These are phyloP conservation scores for Elegia similella DNA, from an alignment of 2,888 invertebrate species.

Conservation along the genomic window DNA sequence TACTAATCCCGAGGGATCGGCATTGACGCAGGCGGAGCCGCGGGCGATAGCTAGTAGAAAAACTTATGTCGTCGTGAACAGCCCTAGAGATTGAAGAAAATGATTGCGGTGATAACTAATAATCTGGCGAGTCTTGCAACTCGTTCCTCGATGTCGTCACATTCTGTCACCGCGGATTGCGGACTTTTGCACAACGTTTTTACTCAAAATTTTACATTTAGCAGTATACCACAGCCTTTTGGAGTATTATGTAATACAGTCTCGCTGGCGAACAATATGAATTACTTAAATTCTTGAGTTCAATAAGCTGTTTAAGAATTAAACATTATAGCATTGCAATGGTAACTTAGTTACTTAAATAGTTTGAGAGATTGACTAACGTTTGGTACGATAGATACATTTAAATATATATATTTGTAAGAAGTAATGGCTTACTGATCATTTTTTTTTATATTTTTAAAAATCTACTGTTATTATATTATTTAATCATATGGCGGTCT, in stretches of 20 bases:
- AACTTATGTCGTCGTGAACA: slow-evolving; percentile 21
- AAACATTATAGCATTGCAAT: not conserved
- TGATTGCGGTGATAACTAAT: slow-evolving; percentile 31
- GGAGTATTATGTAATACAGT: not conserved
- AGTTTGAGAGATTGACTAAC: too few species aligned
- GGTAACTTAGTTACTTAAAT: too few species aligned
- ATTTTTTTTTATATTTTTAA: too few species aligned
- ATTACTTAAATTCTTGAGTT: not conserved
- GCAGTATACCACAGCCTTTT: not conserved
- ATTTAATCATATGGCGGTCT: too few species aligned
- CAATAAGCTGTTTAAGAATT: not conserved
- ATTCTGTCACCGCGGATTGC: slow-evolving; percentile 42
- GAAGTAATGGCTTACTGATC: too few species aligned
- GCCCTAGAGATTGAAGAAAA: slow-evolving; percentile 18
- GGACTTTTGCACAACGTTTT: slow-evolving; percentile 35
- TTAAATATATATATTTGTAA: too few species aligned
- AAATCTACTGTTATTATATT: too few species aligned
- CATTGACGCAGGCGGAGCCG: too few species aligned
- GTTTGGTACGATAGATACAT: too few species aligned
- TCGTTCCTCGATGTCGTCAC: slow-evolving; percentile 48
- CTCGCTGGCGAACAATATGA: not conserved
- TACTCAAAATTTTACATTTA: slow-evolving; percentile 22
- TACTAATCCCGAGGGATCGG: too few species aligned
- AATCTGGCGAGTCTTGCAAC: slow-evolving; percentile 31
- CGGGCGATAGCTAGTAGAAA: too few species aligned